Conservation (phyloP, 1,140 invertebrate genomes). For the Coboldia fuscipes region DNA sequence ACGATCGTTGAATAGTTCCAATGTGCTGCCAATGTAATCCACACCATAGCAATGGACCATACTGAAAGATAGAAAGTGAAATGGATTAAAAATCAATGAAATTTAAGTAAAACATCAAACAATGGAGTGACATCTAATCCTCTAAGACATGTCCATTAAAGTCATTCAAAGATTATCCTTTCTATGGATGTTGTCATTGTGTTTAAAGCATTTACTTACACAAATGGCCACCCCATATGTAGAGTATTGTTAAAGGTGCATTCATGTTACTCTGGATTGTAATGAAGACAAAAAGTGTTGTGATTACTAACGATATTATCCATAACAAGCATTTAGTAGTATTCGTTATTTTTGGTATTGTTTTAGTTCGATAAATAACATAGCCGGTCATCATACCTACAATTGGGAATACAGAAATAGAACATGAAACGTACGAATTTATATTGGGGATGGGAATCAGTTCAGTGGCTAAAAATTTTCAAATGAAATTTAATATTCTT, state of each 20-base stretch:
- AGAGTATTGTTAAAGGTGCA: slow-evolving; percentile 38
- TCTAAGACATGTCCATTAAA: too few relatives aligned
- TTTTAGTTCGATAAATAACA: slow-evolving; percentile 45
- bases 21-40: slow-evolving; percentile 62
- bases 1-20: slow-evolving; percentile 50
- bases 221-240: slow-evolving; percentile 35
- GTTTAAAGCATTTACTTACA: slow-evolving; percentile 11
- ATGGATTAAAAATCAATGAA: not conserved
- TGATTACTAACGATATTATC: slow-evolving; percentile 29
- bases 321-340: slow-evolving; percentile 35
- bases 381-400: slow-evolving; percentile 51
- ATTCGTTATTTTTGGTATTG: slow-evolving; percentile 34
- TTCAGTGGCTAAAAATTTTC: not conserved
- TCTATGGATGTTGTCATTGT: not conserved
- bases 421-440: not conserved
- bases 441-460: too few relatives aligned
- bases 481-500: not conserved
- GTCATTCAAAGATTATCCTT: too few relatives aligned
- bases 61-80: slow-evolving; percentile 26
- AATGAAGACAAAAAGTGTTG: slow-evolving; percentile 49
- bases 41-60: slow-evolving; percentile 53
- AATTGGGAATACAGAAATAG: too few relatives aligned
- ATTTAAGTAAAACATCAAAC: too few relatives aligned
- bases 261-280: slow-evolving; percentile 41
- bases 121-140: too few relatives aligned